Evolutionary conservation across 2,797 vertebrate species (phyloP), one percentile per base, ranked within the genome.

Genomic region (Borostomias antarcticus): DNA sequence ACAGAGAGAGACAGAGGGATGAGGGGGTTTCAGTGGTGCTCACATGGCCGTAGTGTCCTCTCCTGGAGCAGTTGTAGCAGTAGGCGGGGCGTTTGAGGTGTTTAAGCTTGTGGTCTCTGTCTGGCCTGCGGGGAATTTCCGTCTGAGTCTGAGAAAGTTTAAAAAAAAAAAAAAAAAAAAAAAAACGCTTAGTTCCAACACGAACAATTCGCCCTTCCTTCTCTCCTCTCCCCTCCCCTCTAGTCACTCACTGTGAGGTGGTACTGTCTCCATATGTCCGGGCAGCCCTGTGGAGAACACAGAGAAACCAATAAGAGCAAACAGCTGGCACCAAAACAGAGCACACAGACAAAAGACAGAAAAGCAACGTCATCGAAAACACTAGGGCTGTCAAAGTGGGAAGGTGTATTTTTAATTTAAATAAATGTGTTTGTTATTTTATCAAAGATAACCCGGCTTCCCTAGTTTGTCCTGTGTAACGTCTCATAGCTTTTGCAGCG

Each of bases 1-100:
- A 40, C 0, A 64, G 4, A 33, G 43, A 77, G 75, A 90, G 81
- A 88, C 82, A 82, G 73, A 19, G 32, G 52, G 11, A 28, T 4
- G 28, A 33, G 4, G 26, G 21, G 45, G 29, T 30, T 86, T 85
- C 82, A 75, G 85, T 77, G 79, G 75, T 77, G 76, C 87, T 91
- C 91, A 92, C 92, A 89, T 85, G 81, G 72, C 89, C 88, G 48
- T 81, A 73, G 68, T 90, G 88, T 68, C 85, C 84, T 25, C 40
- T 81, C 47, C 69, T 63, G 33, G 88, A 83, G 65, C 89, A 90
- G 78, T 90, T 89, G 61, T 86, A 90, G 70, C 89, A 90, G 53
- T 86, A 59, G 70, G 75, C 58, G 0, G 0, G n/a, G n/a, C 4
- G 25, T 58, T 61, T 65, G 56, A 48, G 64, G 8, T 47, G 66